Base-by-base conservation (phyloP, 2,797 vertebrate species). In the Scomberomorus guttatus region DNA sequence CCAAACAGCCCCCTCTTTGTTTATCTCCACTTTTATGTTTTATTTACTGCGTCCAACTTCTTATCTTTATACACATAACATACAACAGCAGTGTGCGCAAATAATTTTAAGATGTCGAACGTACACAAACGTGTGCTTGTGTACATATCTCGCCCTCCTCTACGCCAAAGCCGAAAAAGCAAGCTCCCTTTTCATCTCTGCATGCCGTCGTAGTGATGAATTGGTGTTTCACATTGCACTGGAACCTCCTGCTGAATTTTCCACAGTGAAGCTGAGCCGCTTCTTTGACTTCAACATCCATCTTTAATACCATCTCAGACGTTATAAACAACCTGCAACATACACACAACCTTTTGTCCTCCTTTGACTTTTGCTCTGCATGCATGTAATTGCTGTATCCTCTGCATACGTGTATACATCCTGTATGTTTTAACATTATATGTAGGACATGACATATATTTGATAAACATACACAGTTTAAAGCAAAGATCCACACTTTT, bases 171-270 rank as follows among this genome's bases (percentile, higher is more conserved):
- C 67, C 24, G 3, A 50, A 75, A 83, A 79, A 48, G 54, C 4
- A 0, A 71, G 56, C 70, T 54, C 52, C 48, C 52, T 80, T 78
- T 75, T 77, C 60, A 80, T 75, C 71, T 59, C 81, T 17, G 44
- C 80, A 74, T 87, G 55, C 82, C 29, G 3, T 27, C 72, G 27
- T 54, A 27, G 42, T 81, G 84, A 91, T 90, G 67, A 83, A 91
- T 87, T 32, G 55, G 44, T 55, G 78, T 79, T 78, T 81, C 65
- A 61, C 37, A 24, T 83, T 80, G 77, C 66, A 83, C 70, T 80
- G 73, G 73, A 90, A 60, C 18, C 61, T 39, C 52, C 65, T 17
- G 37, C 62, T 58, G 75, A 66, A 73, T 82, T 88, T 92, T 92
- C 83, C 84, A 84, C 55, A 39, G 67, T 44, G 42, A 22, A 71